Evolutionary conservation across 2,797 vertebrate genomes (phyloP).

Genomic region (Lemur catta): DNA sequence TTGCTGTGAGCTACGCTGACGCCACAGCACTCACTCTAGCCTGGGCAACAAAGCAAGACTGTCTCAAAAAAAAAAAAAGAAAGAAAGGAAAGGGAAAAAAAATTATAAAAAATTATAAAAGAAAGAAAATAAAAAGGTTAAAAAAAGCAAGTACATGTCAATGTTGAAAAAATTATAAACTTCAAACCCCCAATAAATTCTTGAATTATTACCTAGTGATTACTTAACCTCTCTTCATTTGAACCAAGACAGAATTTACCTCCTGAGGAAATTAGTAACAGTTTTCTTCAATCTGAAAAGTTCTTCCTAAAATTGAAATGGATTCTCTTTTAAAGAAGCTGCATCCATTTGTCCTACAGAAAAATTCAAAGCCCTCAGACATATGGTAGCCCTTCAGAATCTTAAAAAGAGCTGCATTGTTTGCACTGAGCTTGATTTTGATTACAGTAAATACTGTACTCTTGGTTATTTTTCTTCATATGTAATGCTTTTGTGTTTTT

Average conservation of each 20-base stretch:
- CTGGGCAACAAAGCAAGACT: no score
- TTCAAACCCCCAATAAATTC: neutral
- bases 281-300: neutral
- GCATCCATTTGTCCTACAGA: neutral
- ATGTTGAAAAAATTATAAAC: neutral
- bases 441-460: neutral
- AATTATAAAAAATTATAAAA: no score
- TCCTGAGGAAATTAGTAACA: neutral
- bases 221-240: constrained; percentile 9
- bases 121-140: neutral
- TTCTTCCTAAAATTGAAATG: neutral
- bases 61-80: no score
- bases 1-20: no score
- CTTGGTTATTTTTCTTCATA: neutral
- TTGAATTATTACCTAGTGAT: neutral
- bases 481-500: neutral
- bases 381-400: neutral
- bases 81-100: no score
- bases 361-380: neutral
- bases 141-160: neutral
- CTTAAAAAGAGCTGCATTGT: neutral
- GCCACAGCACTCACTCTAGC: no score
- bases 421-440: neutral
- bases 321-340: neutral
- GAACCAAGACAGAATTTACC: neutral